Conservation (phyloP, 2,888 invertebrate genomes). For the Drosophila hamatofila region DNA sequence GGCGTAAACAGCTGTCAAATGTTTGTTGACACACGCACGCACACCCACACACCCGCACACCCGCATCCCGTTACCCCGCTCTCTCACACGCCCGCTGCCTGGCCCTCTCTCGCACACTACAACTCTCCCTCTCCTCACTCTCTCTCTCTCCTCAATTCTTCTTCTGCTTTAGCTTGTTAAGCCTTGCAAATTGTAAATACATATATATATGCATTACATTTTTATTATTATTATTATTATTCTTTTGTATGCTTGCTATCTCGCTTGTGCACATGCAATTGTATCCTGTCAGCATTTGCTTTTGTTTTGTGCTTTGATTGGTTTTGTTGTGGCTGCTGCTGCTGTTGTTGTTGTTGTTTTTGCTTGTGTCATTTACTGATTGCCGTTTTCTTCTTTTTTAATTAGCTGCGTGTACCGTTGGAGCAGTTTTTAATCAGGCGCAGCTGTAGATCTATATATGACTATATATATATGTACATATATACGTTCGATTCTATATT, state of each 20-base stretch:
- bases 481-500: conserved; percentile 4
- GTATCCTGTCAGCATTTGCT: conserved; percentile 39
- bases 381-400: conserved; percentile 46
- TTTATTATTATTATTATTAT: conserved; percentile 7
- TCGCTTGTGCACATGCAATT: conserved; percentile 31
- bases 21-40: conserved; percentile 58
- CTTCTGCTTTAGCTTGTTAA: not conserved
- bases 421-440: conserved; percentile 29
- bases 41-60: conserved; percentile 20
- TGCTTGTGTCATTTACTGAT: conserved; percentile 53
- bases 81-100: not conserved
- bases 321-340: conserved; percentile 14
- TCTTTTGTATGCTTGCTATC: conserved; percentile 1
- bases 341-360: conserved; percentile 16
- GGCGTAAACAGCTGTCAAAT: conserved; percentile 76
- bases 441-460: conserved; percentile 9
- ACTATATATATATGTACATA: no score
- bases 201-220: conserved; percentile 12
- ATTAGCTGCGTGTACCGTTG: conserved; percentile 45
- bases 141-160: not conserved
- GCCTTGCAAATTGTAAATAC: conserved; percentile 39
- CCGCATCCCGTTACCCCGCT: conserved; percentile 5
- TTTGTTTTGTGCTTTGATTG: conserved; percentile 34
- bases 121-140: not conserved
- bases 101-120: not conserved